Evolutionary conservation across 35 echinoderm and acorn worm species (phyloP).

Genomic region (Chiridota heheva): DNA sequence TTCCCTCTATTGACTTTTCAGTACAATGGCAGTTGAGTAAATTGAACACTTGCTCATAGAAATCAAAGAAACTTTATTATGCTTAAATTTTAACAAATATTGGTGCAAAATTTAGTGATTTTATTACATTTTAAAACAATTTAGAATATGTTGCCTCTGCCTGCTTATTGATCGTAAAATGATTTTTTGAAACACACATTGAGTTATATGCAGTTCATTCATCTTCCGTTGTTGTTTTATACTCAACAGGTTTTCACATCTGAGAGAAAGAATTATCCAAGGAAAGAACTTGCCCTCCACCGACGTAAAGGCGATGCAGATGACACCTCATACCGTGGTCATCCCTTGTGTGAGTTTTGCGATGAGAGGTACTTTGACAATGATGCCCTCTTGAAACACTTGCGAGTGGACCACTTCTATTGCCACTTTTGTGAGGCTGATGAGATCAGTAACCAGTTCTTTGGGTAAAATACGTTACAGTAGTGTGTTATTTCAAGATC

Average conservation of each 20-base stretch:
- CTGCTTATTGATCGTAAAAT: no score
- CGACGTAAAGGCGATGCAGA: constrained; percentile 75
- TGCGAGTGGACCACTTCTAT: constrained; percentile 81
- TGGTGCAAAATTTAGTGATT: neutral
- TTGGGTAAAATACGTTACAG: constrained; percentile 79
- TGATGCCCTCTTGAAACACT: constrained; percentile 84
- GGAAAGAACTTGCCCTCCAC: constrained; percentile 73
- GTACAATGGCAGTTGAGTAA: no score
- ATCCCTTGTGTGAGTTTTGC: constrained; percentile 98
- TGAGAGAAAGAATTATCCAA: constrained; percentile 80
- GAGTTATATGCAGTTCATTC: no score
- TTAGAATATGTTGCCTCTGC: no score
- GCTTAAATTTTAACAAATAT: no score
- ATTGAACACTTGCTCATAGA: no score
- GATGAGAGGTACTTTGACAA: constrained; percentile 96
- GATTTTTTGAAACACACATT: no score
- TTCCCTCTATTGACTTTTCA: no score
- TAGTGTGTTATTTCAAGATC: neutral
- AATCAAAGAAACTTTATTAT: no score
- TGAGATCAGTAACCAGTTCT: constrained; percentile 86
- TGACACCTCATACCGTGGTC: constrained; percentile 84
- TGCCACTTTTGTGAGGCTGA: constrained; percentile 96
- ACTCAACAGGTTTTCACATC: constrained; percentile 72
- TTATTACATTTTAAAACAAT: neutral
- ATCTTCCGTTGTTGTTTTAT: no score